These are phyloP conservation scores for Autographa gamma DNA, from an alignment of 2,888 invertebrate species.

Conservation along the genomic window DNA sequence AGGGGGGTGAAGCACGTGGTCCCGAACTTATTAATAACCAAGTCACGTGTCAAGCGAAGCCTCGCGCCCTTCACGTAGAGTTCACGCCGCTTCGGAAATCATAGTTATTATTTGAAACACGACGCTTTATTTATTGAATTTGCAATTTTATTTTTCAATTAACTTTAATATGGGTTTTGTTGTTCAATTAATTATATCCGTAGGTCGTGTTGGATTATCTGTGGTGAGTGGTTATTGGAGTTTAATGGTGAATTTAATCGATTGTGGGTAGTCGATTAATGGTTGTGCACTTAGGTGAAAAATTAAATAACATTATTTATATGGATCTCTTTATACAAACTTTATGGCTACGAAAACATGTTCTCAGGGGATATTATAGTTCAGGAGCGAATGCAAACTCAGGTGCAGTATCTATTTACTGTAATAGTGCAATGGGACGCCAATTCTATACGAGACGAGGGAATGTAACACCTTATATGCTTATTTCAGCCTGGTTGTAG, in stretches of 20 bases:
- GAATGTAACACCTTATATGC: not conserved
- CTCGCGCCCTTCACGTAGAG: slow-evolving; percentile 43
- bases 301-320: too few species aligned
- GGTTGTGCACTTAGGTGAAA: not conserved
- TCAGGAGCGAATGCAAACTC: not conserved
- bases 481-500: too few species aligned
- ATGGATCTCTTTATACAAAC: not conserved
- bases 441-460: not conserved
- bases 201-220: not conserved
- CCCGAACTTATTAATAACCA: slow-evolving; percentile 64
- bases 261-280: not conserved
- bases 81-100: slow-evolving; percentile 51
- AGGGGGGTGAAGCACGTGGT: slow-evolving; percentile 53
- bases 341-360: not conserved
- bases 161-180: not conserved
- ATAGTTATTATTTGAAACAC: slow-evolving; percentile 33
- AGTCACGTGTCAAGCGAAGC: slow-evolving; percentile 62
- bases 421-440: not conserved
- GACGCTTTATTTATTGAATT: slow-evolving; percentile 3
- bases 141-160: slow-evolving; percentile 15
- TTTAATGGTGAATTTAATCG: not conserved
- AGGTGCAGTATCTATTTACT: slow-evolving; percentile 2
- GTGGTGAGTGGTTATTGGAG: not conserved
- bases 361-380: not conserved
- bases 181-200: not conserved